Base-by-base conservation (phyloP, 1,140 invertebrate species). In the Cotesia vestalis region DNA sequence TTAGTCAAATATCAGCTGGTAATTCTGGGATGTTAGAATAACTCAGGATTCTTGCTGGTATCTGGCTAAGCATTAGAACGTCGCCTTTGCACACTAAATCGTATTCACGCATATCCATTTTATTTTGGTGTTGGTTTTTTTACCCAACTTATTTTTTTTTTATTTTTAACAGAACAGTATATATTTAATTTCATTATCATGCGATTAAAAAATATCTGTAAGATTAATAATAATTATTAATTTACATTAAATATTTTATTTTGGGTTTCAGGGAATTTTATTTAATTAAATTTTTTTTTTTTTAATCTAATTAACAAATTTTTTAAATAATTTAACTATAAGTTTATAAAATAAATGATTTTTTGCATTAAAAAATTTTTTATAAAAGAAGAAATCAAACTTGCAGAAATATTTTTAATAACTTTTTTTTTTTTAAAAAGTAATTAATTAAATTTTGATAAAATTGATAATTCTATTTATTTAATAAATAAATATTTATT, bases 1-100 rank as follows among this genome's bases (percentile, higher is more conserved):
- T 89, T 90, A 89, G 89, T 91, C 90, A 94, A 96, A 96, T 96
- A 96, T 96, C 94, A 96, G 94, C 94, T 95, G 93, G 94, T 96
- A 96, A 96, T 96, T 95, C 94, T 96, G 94, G 94, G 93, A 89
- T 84, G 76, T 88, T 81, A 85, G 81, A 83, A 81, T 81, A 82
- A 75, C 90, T 89, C 93, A 94, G 93, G 89, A 90, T 95, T 92
- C 92, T 91, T 90, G 90, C 90, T 94, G 93, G 91, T 95, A 95
- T 94, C 86, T 88, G 87, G 84, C 86, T 85, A 85, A 84, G 86
- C 85, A 81, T 83, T 84, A 81, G 86, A 55, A 71, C 75, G 66
- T 73, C 75, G 83, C 81, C 83, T 84, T 86, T 83, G 79, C 81
- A 85, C 82, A 85, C 80, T 72, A 72, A 72, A 72, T 17, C 4